A percentile compares a stretch with the other conserved stretches of the same genome.
These are phyloP conservation scores for Macrophya annulata DNA, from an alignment of 2,888 invertebrate species.

Conservation along the genomic window DNA sequence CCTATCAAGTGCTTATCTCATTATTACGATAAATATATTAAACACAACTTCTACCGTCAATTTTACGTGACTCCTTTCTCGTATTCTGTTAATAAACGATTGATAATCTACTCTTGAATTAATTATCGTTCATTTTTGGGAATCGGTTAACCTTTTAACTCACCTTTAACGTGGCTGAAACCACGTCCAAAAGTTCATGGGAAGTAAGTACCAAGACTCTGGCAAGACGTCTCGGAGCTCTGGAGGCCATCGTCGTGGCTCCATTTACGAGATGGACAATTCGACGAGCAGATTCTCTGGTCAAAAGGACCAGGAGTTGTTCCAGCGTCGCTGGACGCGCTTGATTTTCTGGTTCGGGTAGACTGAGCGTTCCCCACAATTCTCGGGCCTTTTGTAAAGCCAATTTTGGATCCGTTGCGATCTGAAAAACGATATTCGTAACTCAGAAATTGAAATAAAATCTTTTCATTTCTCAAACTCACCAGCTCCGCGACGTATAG, in stretches of 20 bases:
- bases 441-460: constrained; percentile 10
- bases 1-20: background rate
- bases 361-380: constrained; percentile 86
- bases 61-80: constrained; percentile 14
- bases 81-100: background rate
- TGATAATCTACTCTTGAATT: background rate
- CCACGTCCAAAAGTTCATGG: constrained; percentile 82
- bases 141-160: constrained; percentile 53
- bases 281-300: constrained; percentile 89
- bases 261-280: constrained; percentile 91
- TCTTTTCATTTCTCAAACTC: constrained; percentile 68
- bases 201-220: constrained; percentile 72
- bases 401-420: constrained; percentile 89
- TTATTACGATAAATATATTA: background rate
- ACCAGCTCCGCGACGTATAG: constrained; percentile 91
- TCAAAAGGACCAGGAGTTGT: constrained; percentile 88
- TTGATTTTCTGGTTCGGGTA: constrained; percentile 93
- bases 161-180: constrained; percentile 87
- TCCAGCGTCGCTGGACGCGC: constrained; percentile 90
- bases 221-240: constrained; percentile 81
- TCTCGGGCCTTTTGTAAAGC: constrained; percentile 89
- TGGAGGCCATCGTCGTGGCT: constrained; percentile 82
- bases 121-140: background rate
- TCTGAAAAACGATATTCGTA: constrained; percentile 78
- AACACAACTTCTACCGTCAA: constrained; percentile 48